A percentile compares a stretch with the other conserved stretches of the same genome.
Evolutionary conservation across 2,113 vertebrate genomes (phyloP).

Genomic region (Hippolais icterina): DNA sequence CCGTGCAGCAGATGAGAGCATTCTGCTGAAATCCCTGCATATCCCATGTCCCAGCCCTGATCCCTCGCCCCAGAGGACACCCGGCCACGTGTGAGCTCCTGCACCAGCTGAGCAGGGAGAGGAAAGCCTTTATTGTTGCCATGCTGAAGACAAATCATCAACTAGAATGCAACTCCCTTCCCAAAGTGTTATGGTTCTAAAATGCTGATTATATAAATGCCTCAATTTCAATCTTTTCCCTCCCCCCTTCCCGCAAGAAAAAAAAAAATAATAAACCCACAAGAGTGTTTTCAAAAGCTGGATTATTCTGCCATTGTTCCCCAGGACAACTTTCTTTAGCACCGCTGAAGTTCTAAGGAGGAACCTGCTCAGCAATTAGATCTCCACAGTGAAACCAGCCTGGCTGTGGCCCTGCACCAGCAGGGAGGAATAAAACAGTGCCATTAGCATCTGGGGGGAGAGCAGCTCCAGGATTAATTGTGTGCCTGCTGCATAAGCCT

Average conservation of each 20-base stretch:
- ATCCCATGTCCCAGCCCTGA: not conserved
- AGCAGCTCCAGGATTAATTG: not conserved
- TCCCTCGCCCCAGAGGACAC: not conserved
- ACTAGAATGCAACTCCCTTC: not conserved
- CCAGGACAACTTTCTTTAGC: constrained; percentile 22
- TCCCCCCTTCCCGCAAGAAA: constrained; percentile 18
- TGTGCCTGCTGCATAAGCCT: not conserved
- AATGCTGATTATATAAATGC: constrained; percentile 50
- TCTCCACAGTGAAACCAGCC: not conserved
- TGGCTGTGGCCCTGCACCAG: not conserved
- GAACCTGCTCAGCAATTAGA: not conserved
- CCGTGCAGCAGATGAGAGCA: not conserved
- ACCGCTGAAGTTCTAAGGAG: not conserved
- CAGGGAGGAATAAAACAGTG: not conserved
- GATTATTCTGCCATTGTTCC: constrained; percentile 34
- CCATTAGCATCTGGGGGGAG: not conserved
- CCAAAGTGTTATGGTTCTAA: constrained; percentile 32
- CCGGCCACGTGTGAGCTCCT: not conserved
- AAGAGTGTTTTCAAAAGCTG: constrained; percentile 11
- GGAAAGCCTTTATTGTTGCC: not conserved
- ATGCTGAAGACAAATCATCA: not conserved
- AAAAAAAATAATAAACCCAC: not conserved
- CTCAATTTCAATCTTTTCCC: not conserved
- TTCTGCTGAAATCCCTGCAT: not conserved
- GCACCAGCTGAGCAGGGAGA: not conserved